A percentile compares a stretch with the other conserved stretches of the same genome.
Conservation (phyloP, 2,113 vertebrate species). For the Microtus ochrogaster region DNA sequence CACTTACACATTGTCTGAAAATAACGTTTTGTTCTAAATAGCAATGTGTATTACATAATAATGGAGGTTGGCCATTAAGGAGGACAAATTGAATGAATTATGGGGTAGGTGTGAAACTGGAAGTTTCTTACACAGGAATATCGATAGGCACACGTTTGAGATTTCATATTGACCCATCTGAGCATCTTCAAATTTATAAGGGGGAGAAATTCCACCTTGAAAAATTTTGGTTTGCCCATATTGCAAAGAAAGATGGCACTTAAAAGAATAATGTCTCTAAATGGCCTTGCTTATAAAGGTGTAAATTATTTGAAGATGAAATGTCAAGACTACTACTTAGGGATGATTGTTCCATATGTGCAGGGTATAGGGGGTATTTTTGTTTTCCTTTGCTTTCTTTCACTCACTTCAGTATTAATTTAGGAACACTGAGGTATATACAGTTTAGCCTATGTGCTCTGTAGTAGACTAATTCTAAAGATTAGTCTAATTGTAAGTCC, state of each 20-base stretch:
- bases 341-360: background rate
- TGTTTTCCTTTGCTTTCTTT: conserved; percentile 48
- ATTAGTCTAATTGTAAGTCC: background rate
- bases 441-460: conserved; percentile 18
- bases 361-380: background rate
- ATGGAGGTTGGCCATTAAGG: background rate
- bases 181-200: conserved; percentile 66
- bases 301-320: conserved; percentile 63
- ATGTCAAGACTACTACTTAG: conserved; percentile 23
- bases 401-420: conserved; percentile 39
- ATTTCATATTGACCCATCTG: conserved; percentile 72
- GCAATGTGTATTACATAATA: background rate
- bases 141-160: conserved; percentile 5
- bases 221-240: conserved; percentile 53
- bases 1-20: conserved; percentile 1
- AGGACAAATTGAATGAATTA: background rate
- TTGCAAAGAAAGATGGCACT: background rate
- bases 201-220: conserved; percentile 19
- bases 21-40: conserved; percentile 30
- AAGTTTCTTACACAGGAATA: conserved; percentile 12
- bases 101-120: background rate
- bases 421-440: background rate
- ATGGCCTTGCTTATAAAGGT: conserved; percentile 37
- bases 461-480: conserved; percentile 24
- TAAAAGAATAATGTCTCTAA: conserved; percentile 31